Evolutionary conservation across 2,888 invertebrate genomes (phyloP), one percentile per base, ranked within the genome.

Genomic region (Trichopria drosophilae): DNA sequence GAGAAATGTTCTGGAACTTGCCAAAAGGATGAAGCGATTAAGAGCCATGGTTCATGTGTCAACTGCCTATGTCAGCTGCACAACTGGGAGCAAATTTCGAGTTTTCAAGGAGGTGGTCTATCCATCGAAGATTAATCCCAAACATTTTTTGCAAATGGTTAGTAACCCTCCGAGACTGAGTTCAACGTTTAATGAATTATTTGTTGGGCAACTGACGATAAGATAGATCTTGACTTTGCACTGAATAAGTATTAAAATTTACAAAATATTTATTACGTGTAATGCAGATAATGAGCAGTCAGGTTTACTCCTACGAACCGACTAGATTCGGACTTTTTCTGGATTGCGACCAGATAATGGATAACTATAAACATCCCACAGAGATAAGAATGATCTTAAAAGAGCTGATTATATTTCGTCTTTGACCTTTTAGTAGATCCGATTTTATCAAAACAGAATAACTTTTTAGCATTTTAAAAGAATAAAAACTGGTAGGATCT

Each of bases 31-130:
- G 63, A 20, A 19, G 5, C 59, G 55, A n/a, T 51, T 62, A 2
- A 58, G 75, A 76, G 75, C 75, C 6, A 69, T 81, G 54, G 79
- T 84, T 1, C 84, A 85, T 66, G 81, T 84, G 3, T 84, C 83
- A 1, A 84, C 84, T 1, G 83, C 84, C 2, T 85, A 82, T 64
- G 80, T 81, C 31, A 84, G 84, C 69, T 83, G 82, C 69, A 81
- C 65, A 55, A 64, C 73, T 78, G 58, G 49, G 29, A 58, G 51
- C 15, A 50, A 57, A 3, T 16, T 44, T 15, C 2, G 37, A n/a
- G 6, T 37, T 5, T 51, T 82, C 18, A 77, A 78, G 41, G 82
- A 82, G 64, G 72, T 73, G 29, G 73, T 81, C 29, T 82, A 82
- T 60, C 78, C 79, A 6, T 60, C 68, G 12, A 55, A 60, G 22